Base-by-base conservation (phyloP, 2,888 invertebrate genomes). In the Agrochola macilenta region DNA sequence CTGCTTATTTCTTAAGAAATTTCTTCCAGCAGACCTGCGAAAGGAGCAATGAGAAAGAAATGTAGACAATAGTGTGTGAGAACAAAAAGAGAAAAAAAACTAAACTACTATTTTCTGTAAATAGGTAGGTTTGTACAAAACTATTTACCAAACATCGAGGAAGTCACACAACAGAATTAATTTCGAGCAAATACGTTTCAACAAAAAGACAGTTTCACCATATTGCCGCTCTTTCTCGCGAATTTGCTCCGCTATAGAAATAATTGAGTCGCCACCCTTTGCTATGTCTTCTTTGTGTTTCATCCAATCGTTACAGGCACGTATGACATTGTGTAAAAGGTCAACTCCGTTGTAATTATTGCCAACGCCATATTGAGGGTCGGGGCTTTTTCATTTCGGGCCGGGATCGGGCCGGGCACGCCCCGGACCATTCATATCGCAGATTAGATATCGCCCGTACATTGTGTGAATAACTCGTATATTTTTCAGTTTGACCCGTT, bases 371-470 rank as follows among this genome's bases (percentile, higher is more conserved):
- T 92, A 91, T 92, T 91, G 91, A 82, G 85, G 86, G 82, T 84
- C 81, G 83, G 86, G 86, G 87, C 87, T 90, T 91, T 92, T 92
- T 91, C 91, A 91, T 91, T 90, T 88, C 85, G 83, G 83, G 60
- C 78, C 79, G 65, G 80, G 75, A 63, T 14, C 80, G 74, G 79
- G 20, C 64, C 74, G 58, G 84, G 85, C 87, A 89, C 87, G 87
- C 89, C 87, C 87, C 87, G 74, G 73, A 72, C 86, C 78, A 79
- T 91, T 91, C 92, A 92, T 92, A 92, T 90, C 89, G 83, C 86
- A 90, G 91, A 93, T 93, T 92, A 93, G 90, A 92, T 92, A 92
- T 90, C 82, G 82, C 71, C 79, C 58, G 78, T 85, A 87, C 87
- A 88, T 89, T 87, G 88, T 88, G 88, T 85, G 88, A 86, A 88